Conservation (phyloP, 2,797 vertebrate species). For the Cyprinella venusta region DNA sequence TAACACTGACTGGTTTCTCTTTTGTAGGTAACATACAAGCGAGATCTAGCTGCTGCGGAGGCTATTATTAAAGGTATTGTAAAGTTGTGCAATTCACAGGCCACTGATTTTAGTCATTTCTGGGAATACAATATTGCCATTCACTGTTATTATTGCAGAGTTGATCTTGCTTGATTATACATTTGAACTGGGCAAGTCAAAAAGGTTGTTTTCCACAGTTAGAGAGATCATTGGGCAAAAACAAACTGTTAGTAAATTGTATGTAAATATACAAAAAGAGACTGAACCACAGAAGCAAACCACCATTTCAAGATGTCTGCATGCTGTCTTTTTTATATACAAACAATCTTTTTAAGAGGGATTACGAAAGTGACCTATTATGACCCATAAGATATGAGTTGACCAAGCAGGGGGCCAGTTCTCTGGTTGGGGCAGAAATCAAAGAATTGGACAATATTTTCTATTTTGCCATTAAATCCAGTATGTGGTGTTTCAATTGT, state of each 20-base stretch:
- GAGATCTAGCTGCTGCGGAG: conserved; percentile 92
- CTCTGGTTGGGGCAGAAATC: not conserved
- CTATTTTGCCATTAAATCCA: conserved; percentile 9
- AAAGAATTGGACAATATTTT: not conserved
- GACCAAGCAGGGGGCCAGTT: not conserved
- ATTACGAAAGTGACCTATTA: not conserved
- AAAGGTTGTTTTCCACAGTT: conserved; percentile 4
- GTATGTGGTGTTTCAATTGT: conserved; percentile 20
- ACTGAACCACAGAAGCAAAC: conserved; percentile 19
- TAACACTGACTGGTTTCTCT: conserved; percentile 62
- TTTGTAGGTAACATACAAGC: conserved; percentile 92
- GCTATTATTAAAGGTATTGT: conserved; percentile 92
- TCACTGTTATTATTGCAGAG: conserved; percentile 11
- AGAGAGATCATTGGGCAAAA: conserved; percentile 1
- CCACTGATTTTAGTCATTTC: conserved; percentile 7
- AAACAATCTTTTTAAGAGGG: not conserved
- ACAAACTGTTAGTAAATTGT: conserved; percentile 27
- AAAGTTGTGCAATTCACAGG: conserved; percentile 42
- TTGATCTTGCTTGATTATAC: conserved; percentile 14
- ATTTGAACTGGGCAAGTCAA: conserved; percentile 11
- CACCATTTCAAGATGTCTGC: not conserved
- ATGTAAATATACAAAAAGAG: conserved; percentile 31
- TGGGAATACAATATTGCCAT: conserved; percentile 7
- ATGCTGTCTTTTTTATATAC: not conserved
- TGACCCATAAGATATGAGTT: not conserved